phyloP scores from a whole-genome alignment of 2,113 vertebrate species.

The Alexandromys fortis region DNA sequence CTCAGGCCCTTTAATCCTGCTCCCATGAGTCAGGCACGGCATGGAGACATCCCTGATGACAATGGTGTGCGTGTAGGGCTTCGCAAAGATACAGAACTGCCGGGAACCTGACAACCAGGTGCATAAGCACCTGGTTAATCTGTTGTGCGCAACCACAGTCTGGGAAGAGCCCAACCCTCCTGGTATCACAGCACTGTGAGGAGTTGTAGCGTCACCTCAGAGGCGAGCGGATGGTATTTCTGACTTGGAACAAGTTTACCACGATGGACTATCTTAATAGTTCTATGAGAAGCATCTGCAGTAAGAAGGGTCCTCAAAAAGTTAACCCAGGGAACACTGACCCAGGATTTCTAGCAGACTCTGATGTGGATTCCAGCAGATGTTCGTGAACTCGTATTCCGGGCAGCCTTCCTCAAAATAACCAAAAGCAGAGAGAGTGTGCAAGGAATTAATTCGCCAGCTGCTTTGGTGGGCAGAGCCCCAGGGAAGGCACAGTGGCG shows the following conservation, averaged over 20 bases:
- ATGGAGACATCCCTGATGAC: not conserved
- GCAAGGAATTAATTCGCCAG: not conserved
- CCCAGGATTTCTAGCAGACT: not conserved
- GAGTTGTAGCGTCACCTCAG: rapidly evolving
- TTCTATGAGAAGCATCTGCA: not conserved
- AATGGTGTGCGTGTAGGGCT: rapidly evolving
- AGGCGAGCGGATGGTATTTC: not conserved
- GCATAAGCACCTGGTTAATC: not conserved
- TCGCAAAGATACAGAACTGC: not conserved
- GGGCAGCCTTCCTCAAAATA: not conserved
- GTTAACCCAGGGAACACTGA: not conserved
- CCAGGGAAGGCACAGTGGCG: not conserved
- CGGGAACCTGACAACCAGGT: too few relatives aligned
- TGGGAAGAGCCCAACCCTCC: too few relatives aligned
- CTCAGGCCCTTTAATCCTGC: too few relatives aligned
- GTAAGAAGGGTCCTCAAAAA: not conserved
- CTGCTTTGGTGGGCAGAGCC: not conserved
- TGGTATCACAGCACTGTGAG: not conserved
- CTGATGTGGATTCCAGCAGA: not conserved
- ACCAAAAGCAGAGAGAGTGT: not conserved
- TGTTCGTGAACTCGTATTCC: too few relatives aligned
- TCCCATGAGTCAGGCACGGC: not conserved
- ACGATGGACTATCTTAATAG: not conserved
- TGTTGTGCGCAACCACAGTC: not conserved
- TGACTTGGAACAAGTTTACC: not conserved